A percentile compares a stretch with the other conserved stretches of the same genome.
phyloP scores from a whole-genome alignment of 2,888 invertebrate species.

The Sisyra terminalis region DNA sequence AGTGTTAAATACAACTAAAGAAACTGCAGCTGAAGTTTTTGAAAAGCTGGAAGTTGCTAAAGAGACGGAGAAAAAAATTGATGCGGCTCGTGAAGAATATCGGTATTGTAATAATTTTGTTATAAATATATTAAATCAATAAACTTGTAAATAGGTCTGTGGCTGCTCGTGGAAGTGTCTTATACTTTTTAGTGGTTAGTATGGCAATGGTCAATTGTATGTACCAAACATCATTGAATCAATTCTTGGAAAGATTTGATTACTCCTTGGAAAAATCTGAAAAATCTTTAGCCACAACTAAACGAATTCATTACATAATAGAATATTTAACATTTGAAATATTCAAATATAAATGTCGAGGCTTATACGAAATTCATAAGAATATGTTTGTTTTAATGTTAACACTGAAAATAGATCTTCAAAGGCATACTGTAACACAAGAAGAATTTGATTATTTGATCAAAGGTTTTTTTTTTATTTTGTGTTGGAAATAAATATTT shows the following conservation, averaged over 20 bases:
- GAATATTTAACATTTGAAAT: constrained; percentile 69
- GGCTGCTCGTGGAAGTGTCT: constrained; percentile 67
- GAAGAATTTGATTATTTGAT: constrained; percentile 72
- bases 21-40: constrained; percentile 66
- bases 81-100: constrained; percentile 70
- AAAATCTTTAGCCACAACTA: constrained; percentile 41
- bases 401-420: constrained; percentile 66
- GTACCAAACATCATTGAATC: constrained; percentile 79
- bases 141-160: too few relatives aligned
- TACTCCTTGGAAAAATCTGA: constrained; percentile 58
- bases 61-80: constrained; percentile 71
- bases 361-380: constrained; percentile 72
- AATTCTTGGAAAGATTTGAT: constrained; percentile 75
- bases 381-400: constrained; percentile 68
- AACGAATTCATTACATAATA: constrained; percentile 57
- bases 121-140: too few relatives aligned
- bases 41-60: constrained; percentile 64
- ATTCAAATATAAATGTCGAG: constrained; percentile 56
- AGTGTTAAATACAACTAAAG: constrained; percentile 63
- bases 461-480: too few relatives aligned
- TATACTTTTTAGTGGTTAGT: constrained; percentile 74
- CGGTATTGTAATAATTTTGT: constrained; percentile 11
- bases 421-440: constrained; percentile 48
- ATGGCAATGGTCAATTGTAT: constrained; percentile 79
- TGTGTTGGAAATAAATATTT: neutral